These are phyloP conservation scores for Lasiommata megera DNA, from an alignment of 2,888 invertebrate genomes.

Conservation along the genomic window DNA sequence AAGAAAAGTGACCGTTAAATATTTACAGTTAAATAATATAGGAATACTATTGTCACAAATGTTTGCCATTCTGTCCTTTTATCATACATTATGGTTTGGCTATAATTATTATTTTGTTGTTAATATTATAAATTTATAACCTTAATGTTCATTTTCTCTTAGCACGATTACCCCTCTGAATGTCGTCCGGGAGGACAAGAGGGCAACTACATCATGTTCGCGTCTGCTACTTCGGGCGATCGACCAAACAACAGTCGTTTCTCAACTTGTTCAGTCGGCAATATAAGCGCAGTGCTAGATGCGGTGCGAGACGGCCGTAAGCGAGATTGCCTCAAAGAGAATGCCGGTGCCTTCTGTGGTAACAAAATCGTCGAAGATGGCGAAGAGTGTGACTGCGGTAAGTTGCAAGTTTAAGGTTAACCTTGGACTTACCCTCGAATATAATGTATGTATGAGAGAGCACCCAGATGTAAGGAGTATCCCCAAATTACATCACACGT, in stretches of 20 bases:
- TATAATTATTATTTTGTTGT: too few relatives aligned
- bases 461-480: too few relatives aligned
- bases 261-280: conserved; percentile 95
- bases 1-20: too few relatives aligned
- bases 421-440: too few relatives aligned
- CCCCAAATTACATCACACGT: too few relatives aligned
- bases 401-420: conserved; percentile 26
- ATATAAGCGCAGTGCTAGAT: conserved; percentile 96
- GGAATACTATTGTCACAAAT: too few relatives aligned
- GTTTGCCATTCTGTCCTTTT: too few relatives aligned
- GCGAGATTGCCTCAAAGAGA: conserved; percentile 94
- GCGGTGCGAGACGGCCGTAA: conserved; percentile 95
- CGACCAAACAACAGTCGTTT: conserved; percentile 98
- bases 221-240: conserved; percentile 99
- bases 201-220: conserved; percentile 99
- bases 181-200: conserved; percentile 94
- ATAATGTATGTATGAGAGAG: too few relatives aligned
- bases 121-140: too few relatives aligned
- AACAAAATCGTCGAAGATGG: conserved; percentile 99
- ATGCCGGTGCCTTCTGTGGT: conserved; percentile 98
- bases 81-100: too few relatives aligned
- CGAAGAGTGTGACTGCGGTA: conserved; percentile 97
- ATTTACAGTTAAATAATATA: too few relatives aligned
- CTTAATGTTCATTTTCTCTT: conserved; percentile 36
- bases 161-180: conserved; percentile 97